Percentiles rank a stretch among this genome's conserved stretches.
Evolutionary conservation across 2,888 invertebrate species (phyloP).

Genomic region (Eucera pruinosa): DNA sequence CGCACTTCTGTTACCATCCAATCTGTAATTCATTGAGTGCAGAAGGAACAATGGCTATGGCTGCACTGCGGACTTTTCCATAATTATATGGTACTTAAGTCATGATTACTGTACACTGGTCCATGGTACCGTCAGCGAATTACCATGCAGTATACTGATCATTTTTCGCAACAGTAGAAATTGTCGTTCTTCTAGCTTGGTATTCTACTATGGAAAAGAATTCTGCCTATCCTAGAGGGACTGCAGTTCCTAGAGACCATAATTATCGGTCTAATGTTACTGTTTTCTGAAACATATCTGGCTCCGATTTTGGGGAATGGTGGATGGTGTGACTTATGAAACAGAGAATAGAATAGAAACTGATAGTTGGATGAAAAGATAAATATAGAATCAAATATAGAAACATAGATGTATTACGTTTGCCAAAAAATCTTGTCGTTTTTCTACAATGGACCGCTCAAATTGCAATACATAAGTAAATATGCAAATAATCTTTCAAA

Average conservation of each 20-base stretch:
- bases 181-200: neutral
- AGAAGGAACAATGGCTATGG: slow-evolving; percentile 45
- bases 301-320: neutral
- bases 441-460: no score
- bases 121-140: slow-evolving; percentile 19
- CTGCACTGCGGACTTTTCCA: slow-evolving; percentile 45
- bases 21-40: slow-evolving; percentile 48
- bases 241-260: neutral
- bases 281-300: neutral
- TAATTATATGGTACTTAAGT: slow-evolving; percentile 53
- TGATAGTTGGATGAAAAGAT: no score
- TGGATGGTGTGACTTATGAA: no score
- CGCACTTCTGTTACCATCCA: slow-evolving; percentile 33
- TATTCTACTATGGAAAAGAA: neutral
- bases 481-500: no score
- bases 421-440: no score
- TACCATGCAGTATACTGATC: slow-evolving; percentile 9
- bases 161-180: slow-evolving; percentile 21
- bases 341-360: no score
- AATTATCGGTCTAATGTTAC: neutral
- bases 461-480: no score
- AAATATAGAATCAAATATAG: no score
- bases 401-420: no score
- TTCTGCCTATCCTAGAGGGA: neutral
- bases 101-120: slow-evolving; percentile 41